These are phyloP conservation scores for Chaetura pelagica DNA, from an alignment of 2,113 vertebrate species.

Conservation along the genomic window DNA sequence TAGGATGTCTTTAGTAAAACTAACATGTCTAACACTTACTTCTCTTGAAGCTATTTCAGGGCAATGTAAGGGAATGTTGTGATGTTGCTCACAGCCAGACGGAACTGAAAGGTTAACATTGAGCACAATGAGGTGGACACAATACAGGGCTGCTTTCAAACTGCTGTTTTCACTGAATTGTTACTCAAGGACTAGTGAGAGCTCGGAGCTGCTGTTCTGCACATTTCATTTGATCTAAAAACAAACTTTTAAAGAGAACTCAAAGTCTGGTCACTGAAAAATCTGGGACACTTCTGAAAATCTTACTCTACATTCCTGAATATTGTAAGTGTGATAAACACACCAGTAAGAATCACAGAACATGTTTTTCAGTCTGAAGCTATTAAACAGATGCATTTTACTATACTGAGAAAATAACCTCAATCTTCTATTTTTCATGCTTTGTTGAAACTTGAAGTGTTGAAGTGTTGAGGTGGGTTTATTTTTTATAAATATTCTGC, in stretches of 20 bases:
- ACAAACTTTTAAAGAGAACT: neutral
- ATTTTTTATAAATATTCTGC: slow-evolving; percentile 24
- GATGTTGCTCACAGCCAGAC: neutral
- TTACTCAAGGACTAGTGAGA: neutral
- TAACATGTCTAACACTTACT: neutral
- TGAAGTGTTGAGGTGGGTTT: neutral
- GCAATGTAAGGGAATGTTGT: neutral
- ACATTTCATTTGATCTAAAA: neutral
- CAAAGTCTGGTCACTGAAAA: neutral
- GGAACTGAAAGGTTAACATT: neutral
- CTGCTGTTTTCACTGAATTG: neutral
- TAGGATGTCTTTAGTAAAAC: neutral
- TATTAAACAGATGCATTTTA: neutral
- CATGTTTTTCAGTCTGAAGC: neutral
- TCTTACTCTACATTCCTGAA: neutral
- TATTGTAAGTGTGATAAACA: neutral
- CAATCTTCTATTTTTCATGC: neutral
- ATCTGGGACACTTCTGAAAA: neutral
- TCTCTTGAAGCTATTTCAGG: neutral
- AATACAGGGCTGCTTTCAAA: neutral
- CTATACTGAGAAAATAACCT: neutral
- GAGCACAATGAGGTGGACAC: neutral
- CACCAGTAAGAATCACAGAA: neutral
- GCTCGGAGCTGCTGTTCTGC: neutral
- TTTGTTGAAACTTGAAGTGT: neutral